A percentile compares a stretch with the other conserved stretches of the same genome.
These are phyloP conservation scores for Aphelenchoides avenae DNA, from an alignment of 1,140 invertebrate species.

Conservation along the genomic window DNA sequence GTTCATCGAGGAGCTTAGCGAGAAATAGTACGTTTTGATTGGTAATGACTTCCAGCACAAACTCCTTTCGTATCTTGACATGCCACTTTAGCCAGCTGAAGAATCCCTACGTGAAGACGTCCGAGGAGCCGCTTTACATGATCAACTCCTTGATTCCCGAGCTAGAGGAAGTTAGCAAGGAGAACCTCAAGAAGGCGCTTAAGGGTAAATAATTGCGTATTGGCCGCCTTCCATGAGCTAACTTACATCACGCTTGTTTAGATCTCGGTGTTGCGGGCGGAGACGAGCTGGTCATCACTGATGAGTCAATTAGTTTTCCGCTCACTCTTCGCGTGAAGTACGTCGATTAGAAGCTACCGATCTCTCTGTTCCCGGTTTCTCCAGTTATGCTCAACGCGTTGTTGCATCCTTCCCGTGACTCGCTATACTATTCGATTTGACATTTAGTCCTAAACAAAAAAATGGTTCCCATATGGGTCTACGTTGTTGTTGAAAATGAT, in stretches of 20 bases:
- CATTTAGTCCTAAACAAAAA: too few relatives aligned
- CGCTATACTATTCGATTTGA: too few relatives aligned
- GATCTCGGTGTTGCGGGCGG: conserved; percentile 23
- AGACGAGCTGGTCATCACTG: conserved; percentile 24
- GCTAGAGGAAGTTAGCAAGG: conserved; percentile 28
- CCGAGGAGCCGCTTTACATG: conserved; percentile 33
- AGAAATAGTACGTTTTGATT: conserved; percentile 37
- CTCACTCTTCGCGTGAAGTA: too few relatives aligned
- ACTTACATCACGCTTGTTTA: conserved; percentile 18
- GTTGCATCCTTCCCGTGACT: too few relatives aligned
- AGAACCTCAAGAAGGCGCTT: conserved; percentile 39
- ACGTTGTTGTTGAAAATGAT: too few relatives aligned
- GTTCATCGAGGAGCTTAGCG: conserved; percentile 33
- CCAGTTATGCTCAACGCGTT: too few relatives aligned
- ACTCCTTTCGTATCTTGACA: neutral
- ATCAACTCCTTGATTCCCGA: conserved; percentile 48
- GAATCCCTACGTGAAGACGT: conserved; percentile 40
- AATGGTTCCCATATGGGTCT: too few relatives aligned
- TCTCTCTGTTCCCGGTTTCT: too few relatives aligned
- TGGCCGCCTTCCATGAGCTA: neutral
- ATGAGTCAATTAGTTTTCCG: too few relatives aligned
- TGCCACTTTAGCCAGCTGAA: conserved; percentile 47
- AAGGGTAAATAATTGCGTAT: conserved; percentile 12
- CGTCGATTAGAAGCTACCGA: too few relatives aligned
- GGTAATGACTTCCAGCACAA: neutral